phyloP scores from a whole-genome alignment of 1,140 invertebrate species.

The Globodera ellingtonae region DNA sequence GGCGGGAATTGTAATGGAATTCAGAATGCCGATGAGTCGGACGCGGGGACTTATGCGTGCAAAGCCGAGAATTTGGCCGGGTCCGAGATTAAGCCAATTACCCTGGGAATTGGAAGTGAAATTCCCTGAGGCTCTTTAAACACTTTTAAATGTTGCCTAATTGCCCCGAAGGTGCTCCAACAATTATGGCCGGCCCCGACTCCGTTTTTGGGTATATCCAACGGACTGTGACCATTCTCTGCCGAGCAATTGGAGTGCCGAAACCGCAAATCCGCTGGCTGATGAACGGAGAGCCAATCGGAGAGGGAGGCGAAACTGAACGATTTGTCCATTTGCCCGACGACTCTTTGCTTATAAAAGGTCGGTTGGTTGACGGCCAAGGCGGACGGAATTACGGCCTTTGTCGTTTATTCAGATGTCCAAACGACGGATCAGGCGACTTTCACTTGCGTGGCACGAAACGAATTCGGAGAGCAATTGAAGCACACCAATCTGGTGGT shows the following conservation, averaged over 20 bases:
- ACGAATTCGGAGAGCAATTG: constrained; percentile 67
- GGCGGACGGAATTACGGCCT: background rate
- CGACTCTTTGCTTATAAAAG: constrained; percentile 56
- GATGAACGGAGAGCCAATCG: constrained; percentile 55
- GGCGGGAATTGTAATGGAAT: background rate
- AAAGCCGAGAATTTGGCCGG: constrained; percentile 68
- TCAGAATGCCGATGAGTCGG: constrained; percentile 57
- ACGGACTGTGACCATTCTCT: constrained; percentile 63
- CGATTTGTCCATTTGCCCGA: constrained; percentile 53
- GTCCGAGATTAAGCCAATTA: constrained; percentile 58
- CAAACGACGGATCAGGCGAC: constrained; percentile 51
- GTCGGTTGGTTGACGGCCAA: constrained; percentile 1
- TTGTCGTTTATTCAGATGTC: constrained; percentile 44
- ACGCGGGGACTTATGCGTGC: constrained; percentile 67
- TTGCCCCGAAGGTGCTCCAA: constrained; percentile 64
- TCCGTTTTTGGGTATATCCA: constrained; percentile 66
- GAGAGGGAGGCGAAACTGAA: constrained; percentile 38
- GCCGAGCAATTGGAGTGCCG: constrained; percentile 64
- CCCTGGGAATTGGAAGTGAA: constrained; percentile 68
- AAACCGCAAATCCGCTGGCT: constrained; percentile 63
- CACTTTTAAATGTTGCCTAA: background rate
- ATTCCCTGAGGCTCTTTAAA: background rate
- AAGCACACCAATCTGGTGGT: constrained; percentile 66
- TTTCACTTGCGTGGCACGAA: constrained; percentile 68
- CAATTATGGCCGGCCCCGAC: constrained; percentile 63